Evolutionary conservation across 2,797 vertebrate genomes (phyloP).

Genomic region (Taenioides sp.): DNA sequence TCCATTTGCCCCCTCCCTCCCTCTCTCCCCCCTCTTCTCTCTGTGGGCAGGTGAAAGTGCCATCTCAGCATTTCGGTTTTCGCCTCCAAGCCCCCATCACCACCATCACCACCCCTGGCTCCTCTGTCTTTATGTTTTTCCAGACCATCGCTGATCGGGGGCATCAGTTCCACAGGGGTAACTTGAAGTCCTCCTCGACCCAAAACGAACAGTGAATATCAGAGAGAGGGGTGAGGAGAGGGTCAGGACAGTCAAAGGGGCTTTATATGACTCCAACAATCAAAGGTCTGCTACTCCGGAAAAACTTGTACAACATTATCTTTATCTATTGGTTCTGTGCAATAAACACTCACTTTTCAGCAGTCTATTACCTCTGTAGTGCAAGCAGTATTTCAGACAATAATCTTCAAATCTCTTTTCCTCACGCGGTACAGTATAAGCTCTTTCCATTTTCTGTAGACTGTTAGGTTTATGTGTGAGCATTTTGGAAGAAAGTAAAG

Average conservation of each 20-base stretch:
- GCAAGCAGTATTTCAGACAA: constrained; percentile 47
- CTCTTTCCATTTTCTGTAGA: constrained; percentile 28
- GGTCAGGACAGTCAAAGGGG: constrained; percentile 51
- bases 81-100: neutral
- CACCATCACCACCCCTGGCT: constrained; percentile 27
- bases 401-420: constrained; percentile 16
- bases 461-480: constrained; percentile 36
- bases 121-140: constrained; percentile 73
- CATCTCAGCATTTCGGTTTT: constrained; percentile 65
- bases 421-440: neutral
- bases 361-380: constrained; percentile 48
- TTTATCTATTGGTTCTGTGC: constrained; percentile 42
- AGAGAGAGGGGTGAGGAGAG: constrained; percentile 37
- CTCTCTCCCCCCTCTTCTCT: constrained; percentile 41
- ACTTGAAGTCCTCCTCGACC: constrained; percentile 51
- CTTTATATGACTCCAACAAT: constrained; percentile 22
- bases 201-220: constrained; percentile 19
- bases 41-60: constrained; percentile 66
- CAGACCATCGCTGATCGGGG: constrained; percentile 71
- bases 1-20: constrained; percentile 7
- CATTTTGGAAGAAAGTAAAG: constrained; percentile 31
- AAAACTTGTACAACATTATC: constrained; percentile 59
- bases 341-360: constrained; percentile 42
- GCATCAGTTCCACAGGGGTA: constrained; percentile 73
- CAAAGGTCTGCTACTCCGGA: constrained; percentile 21